These are phyloP conservation scores for Eptatretus burgeri DNA, from an alignment of 2,113 vertebrate genomes.

Conservation along the genomic window DNA sequence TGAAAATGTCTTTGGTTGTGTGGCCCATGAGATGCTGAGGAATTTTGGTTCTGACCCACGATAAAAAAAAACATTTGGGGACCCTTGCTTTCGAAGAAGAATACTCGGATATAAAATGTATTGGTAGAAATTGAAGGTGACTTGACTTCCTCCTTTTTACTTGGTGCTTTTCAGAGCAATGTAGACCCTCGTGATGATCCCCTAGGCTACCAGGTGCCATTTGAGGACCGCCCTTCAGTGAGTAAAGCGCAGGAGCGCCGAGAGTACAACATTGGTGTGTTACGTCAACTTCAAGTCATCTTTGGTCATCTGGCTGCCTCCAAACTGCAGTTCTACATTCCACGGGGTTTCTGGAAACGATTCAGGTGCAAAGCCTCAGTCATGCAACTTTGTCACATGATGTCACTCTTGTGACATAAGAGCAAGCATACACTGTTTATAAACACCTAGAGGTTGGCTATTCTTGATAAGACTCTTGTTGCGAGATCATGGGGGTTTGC, in stretches of 20 bases:
- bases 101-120: too few species aligned
- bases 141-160: neutral
- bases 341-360: constrained; percentile 96
- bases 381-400: neutral
- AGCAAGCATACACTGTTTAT: neutral
- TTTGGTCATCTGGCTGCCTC: constrained; percentile 92
- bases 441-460: too few species aligned
- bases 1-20: too few species aligned
- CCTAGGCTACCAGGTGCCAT: constrained; percentile 15
- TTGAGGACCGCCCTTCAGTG: constrained; percentile 69
- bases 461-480: too few species aligned
- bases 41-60: too few species aligned
- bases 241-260: constrained; percentile 89
- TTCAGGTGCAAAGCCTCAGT: constrained; percentile 33
- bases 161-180: constrained; percentile 34
- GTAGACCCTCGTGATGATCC: constrained; percentile 81
- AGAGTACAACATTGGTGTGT: constrained; percentile 95
- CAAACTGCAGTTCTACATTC: constrained; percentile 84
- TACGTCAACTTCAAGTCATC: constrained; percentile 87
- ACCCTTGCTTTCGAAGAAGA: too few species aligned
- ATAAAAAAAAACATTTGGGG: too few species aligned
- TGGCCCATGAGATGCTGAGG: too few species aligned
- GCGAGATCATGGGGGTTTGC: too few species aligned
- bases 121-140: too few species aligned
- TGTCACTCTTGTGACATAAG: neutral